Base-by-base conservation (phyloP, 2,888 invertebrate species). In the Oxycera nigricornis region DNA sequence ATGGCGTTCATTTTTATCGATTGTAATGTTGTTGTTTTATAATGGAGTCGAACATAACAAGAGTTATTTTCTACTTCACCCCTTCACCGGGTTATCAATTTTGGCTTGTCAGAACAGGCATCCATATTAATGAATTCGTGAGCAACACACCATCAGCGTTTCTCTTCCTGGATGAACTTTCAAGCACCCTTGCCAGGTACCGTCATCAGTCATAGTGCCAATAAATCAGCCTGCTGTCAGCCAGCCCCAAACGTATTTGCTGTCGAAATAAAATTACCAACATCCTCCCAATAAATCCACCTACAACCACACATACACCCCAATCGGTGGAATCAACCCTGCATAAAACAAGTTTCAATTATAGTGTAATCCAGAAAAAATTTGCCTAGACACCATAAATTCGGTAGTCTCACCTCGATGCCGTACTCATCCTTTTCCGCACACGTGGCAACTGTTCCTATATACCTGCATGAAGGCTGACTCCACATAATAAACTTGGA, bases 361-460 rank as follows among this genome's bases (percentile, higher is more conserved):
- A 52, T 14, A 26, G 20, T 28, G 50, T 17, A 68, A 50, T 41
- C 26, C 41, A 11, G 35, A 62, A 62, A 62, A 35, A 62, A 35
- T 35, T n/a, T 35, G 62, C 62, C 62, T 41, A 67, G 41, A 41
- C 22, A 46, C 67, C 22, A 41, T 67, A 67, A 67, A 67, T 67
- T 67, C 31, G 22, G 20, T 20, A 67, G 67, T n/a, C 46, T 67
- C 24, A 7, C 14, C 67, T 67, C 39, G 41, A 46, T 67, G 26
- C 67, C 24, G 14, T 46, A 14, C 39, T 24, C 24, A 24, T 24
- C 41, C 26, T 9, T 6, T 39, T 24, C 41, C 2, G 17, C 46
- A 24, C n/a, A 59, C 31, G 30, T 28, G 4, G n/a, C 14, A n/a
- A n/a, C n/a, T n/a, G n/a, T 14, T 3, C 6, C 9, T 14, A 46